phyloP scores from a whole-genome alignment of 2,797 vertebrate genomes.

The Phataginus tetradactyla region DNA sequence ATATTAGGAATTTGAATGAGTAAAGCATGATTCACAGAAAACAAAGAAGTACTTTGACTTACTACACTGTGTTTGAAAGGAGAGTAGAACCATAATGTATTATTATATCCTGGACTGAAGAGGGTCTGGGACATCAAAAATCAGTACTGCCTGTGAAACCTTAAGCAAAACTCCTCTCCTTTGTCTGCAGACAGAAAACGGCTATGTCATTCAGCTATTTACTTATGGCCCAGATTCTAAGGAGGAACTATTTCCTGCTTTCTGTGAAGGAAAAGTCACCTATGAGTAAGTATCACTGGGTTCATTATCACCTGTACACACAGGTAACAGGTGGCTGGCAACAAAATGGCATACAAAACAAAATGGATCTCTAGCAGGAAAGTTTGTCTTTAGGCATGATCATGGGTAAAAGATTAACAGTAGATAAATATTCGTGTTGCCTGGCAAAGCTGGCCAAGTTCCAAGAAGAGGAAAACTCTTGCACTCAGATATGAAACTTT shows the following conservation, averaged over 20 bases:
- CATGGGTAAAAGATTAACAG: neutral
- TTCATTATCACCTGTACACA: neutral
- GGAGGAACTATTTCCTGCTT: neutral
- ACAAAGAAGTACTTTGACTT: neutral
- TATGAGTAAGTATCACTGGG: neutral
- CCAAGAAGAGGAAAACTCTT: neutral
- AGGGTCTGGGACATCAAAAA: neutral
- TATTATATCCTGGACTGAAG: neutral
- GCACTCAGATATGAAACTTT: neutral
- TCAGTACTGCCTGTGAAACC: neutral
- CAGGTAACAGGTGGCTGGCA: neutral
- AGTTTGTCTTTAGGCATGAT: neutral
- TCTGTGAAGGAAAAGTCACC: neutral
- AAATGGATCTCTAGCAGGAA: neutral
- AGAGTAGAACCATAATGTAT: neutral
- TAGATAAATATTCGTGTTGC: neutral
- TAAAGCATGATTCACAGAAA: neutral
- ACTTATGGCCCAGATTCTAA: neutral
- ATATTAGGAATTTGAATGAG: conserved; percentile 28
- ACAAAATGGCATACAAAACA: neutral
- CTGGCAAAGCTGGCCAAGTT: conserved; percentile 9
- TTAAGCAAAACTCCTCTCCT: neutral
- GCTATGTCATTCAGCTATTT: neutral
- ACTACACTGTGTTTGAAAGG: neutral
- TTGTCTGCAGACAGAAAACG: neutral